phyloP scores from a whole-genome alignment of 1,140 invertebrate species.

The Platyscapa corneri region DNA sequence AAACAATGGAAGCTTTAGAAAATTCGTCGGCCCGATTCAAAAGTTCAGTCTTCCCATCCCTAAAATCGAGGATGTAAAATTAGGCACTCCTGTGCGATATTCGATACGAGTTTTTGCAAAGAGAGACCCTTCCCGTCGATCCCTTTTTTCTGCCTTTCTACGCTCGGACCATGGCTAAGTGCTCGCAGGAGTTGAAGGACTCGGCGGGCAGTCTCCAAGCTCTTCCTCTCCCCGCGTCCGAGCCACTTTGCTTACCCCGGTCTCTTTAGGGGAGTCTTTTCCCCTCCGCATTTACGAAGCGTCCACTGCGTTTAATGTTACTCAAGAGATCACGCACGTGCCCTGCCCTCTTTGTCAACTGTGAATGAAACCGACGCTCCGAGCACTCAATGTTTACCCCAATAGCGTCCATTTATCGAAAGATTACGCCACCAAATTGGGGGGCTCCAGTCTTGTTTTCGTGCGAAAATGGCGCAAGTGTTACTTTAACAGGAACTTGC shows the following conservation, averaged over 20 bases:
- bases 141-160: neutral
- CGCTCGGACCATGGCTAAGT: neutral
- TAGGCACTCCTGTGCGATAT: no score
- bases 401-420: conserved; percentile 7
- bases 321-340: neutral
- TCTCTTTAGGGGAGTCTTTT: neutral
- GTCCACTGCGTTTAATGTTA: neutral
- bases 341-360: neutral
- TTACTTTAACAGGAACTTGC: no score
- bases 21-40: no score
- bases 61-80: no score
- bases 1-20: no score
- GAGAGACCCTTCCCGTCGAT: no score
- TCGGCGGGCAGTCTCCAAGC: neutral
- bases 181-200: neutral
- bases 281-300: neutral
- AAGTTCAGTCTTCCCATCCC: no score
- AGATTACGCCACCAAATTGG: neutral
- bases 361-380: neutral
- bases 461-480: no score
- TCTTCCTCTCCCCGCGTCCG: neutral
- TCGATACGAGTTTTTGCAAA: no score
- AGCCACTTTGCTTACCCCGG: neutral
- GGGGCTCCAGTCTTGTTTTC: no score
- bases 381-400: neutral